Evolutionary conservation across 2,797 vertebrate species (phyloP), one percentile per base, ranked within the genome.

Genomic region (Synanceia verrucosa): DNA sequence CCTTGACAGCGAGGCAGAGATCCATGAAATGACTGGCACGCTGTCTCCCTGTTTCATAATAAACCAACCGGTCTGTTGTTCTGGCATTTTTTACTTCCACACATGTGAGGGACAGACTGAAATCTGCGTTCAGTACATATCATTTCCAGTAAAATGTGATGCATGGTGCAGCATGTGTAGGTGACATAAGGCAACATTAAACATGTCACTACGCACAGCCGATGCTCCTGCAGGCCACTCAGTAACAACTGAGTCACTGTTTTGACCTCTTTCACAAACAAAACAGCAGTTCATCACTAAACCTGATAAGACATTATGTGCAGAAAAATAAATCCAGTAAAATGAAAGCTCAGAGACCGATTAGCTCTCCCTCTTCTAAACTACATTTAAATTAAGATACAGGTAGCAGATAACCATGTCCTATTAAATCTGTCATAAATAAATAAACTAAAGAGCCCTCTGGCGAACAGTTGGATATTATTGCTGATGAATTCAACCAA

Each of bases 41-140:
- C 70, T 70, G 73, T 71, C 79, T 73, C 47, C 2, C 59, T 29
- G 73, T 64, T 83, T 71, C 69, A 57, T 43, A 55, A 76, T 76
- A 52, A 86, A 76, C 41, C 51, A 48, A 48, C 13, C 69, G 52
- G 78, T 61, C 67, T 86, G 82, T 76, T 63, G 58, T 53, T 55
- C 57, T 61, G 80, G 69, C 62, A 33, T 59, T 73, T 44, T 2
- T 51, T 36, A 21, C 26, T 44, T 66, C 48, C 51, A 58, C 50
- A 56, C 44, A 36, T 52, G 31, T 63, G 55, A 72, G 52, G 69
- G 48, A 56, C 43, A 26, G 46, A 10, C 44, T 36, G 31, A 66
- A 48, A 62, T 69, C 67, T 74, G 51, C 37, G 13, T 9, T 33
- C 41, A 26, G 16, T 13, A n/a, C n/a, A n/a, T n/a, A n/a, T n/a